Evolutionary conservation across 2,113 vertebrate species (phyloP), one percentile per base, ranked within the genome.

Genomic region (Hypomesus transpacificus): DNA sequence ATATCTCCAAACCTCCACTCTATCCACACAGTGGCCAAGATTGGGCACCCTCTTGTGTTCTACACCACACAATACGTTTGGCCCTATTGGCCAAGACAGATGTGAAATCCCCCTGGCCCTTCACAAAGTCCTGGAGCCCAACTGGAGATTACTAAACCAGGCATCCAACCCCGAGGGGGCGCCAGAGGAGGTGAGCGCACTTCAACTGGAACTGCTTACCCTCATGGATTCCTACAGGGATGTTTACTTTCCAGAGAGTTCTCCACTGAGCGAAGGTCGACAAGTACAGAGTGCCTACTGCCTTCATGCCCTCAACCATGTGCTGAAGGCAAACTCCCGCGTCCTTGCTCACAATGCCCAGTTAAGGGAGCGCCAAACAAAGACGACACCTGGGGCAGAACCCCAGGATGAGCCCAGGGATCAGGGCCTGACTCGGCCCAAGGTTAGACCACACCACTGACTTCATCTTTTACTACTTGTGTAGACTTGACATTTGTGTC

Each of bases 391-490:
- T 16, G 71, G 76, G 39, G 75, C 84, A 7, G 87, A 84, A 14
- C 82, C 78, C 0, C 80, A 74, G 0, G 94, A 94, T 0, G 94
- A 94, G 68, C 91, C 91, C 84, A 89, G 97, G 78, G 97, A 99
- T 80, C 97, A 97, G 67, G 97, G 97, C 1, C 92, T 99, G 51
- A 98, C 97, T 1, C 90, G 97, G 56, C 97, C 97, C 8, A 99
- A 99, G 95, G 97, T 98, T 79, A 85, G 78, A 5, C 2, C 16
- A 0, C 54, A 46, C 39, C 39, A 46, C 39, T 46, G 7, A 46
- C 39, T 46, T 46, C 1, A 2, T 46, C 31, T 34, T 3, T 34
- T 34, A 34, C 31, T 34, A 4, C 6, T 34, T 34, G 31, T 34
- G 31, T 34, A 6, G 31, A 7, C 31, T 7, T 34, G 31, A 34